Percentiles rank a stretch among this genome's conserved stretches.
Evolutionary conservation across 2,888 invertebrate species (phyloP).

Genomic region (Oasisia sp.): DNA sequence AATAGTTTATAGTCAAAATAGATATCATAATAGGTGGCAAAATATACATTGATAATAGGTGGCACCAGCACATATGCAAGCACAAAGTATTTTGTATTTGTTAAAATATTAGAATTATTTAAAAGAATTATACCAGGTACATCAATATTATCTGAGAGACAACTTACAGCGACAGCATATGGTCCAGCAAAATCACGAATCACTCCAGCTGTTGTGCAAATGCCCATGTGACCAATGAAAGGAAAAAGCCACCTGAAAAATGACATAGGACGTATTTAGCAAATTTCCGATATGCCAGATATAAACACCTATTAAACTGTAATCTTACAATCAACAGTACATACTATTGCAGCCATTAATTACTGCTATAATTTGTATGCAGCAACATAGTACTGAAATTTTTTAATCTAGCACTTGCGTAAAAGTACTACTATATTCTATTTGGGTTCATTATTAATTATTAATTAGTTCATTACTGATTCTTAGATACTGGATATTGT

Average conservation of each 20-base stretch:
- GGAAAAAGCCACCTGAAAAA: conserved; percentile 88
- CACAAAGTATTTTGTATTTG: no score
- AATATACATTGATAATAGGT: no score
- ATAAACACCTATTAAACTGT: background rate
- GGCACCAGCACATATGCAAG: no score
- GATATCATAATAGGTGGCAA: no score
- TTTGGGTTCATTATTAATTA: no score
- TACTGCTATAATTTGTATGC: background rate
- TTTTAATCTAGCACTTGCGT: background rate
- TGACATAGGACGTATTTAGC: background rate
- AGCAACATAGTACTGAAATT: background rate
- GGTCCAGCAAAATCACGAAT: conserved; percentile 98
- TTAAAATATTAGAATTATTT: background rate
- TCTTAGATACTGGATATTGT: no score
- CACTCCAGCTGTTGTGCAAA: conserved; percentile 84
- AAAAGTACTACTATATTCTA: no score
- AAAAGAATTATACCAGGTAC: background rate
- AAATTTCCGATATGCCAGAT: background rate
- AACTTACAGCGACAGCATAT: conserved; percentile 82
- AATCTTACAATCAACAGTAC: background rate
- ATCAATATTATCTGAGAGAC: background rate
- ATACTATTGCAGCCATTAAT: background rate
- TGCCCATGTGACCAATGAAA: conserved; percentile 99
- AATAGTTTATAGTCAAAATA: no score
- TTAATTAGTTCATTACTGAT: no score